Conservation (phyloP, 2,113 vertebrate genomes). For the Amblyopsis rosae region DNA sequence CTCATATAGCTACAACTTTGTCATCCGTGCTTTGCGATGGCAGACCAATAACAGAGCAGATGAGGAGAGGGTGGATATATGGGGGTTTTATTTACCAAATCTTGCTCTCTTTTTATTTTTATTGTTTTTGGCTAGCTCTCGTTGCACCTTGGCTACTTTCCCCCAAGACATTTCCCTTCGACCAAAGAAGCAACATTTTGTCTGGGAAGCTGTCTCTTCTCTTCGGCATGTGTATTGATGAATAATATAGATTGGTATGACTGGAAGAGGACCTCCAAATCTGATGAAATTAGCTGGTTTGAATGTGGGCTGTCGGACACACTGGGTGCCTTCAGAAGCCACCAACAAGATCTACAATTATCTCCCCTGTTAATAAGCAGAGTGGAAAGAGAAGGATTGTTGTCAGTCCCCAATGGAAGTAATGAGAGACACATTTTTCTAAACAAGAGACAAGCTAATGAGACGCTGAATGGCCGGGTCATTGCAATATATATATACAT, state of each 20-base stretch:
- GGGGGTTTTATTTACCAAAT: too few species aligned
- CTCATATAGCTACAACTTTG: too few species aligned
- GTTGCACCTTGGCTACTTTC: not conserved
- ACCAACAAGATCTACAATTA: conserved; percentile 62
- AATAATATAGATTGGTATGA: conserved; percentile 27
- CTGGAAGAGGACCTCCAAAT: conserved; percentile 31
- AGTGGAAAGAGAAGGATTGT: conserved; percentile 38
- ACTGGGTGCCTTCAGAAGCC: conserved; percentile 23
- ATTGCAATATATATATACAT: not conserved
- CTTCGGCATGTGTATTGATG: not conserved
- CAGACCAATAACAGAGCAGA: too few species aligned
- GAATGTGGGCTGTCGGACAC: conserved; percentile 16
- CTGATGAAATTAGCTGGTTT: not conserved
- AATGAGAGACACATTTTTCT: conserved; percentile 71
- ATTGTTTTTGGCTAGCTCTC: not conserved
- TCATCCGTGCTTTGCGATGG: too few species aligned
- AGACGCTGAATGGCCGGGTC: conserved; percentile 56
- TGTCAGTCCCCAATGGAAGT: conserved; percentile 64
- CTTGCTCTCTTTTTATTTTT: too few species aligned
- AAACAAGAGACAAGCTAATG: conserved; percentile 60
- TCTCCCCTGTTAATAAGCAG: conserved; percentile 62
- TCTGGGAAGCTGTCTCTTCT: too few species aligned
- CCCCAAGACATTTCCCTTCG: not conserved
- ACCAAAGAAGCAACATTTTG: conserved; percentile 10
- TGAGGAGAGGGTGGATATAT: too few species aligned